A percentile compares a stretch with the other conserved stretches of the same genome.
Evolutionary conservation across 2,113 vertebrate species (phyloP).

Genomic region (Macquaria australasica): DNA sequence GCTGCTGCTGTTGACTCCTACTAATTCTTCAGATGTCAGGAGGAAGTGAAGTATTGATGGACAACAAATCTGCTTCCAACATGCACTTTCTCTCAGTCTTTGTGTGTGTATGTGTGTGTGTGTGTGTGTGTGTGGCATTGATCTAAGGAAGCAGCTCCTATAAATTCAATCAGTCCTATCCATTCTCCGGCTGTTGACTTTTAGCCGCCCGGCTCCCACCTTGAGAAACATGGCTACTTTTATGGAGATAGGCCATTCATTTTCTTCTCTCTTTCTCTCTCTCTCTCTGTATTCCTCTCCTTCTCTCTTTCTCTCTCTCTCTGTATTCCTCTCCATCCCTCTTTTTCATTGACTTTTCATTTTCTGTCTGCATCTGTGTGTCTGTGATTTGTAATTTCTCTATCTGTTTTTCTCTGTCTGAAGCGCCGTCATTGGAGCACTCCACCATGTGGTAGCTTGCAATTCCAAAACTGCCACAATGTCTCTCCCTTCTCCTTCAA

Average conservation of each 20-base stretch:
- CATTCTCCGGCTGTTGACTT: slow-evolving; percentile 72
- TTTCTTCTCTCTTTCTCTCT: slow-evolving; percentile 31
- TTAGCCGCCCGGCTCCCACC: slow-evolving; percentile 67
- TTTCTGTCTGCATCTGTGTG: slow-evolving; percentile 50
- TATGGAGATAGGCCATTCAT: slow-evolving; percentile 68
- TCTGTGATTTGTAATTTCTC: slow-evolving; percentile 57
- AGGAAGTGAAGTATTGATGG: slow-evolving; percentile 58
- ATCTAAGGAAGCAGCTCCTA: slow-evolving; percentile 64
- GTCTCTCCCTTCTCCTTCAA: background rate
- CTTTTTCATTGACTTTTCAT: slow-evolving; percentile 60
- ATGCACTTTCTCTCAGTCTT: slow-evolving; percentile 19
- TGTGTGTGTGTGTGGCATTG: slow-evolving; percentile 51
- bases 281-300: slow-evolving; percentile 36
- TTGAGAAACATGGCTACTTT: slow-evolving; percentile 65
- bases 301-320: slow-evolving; percentile 34
- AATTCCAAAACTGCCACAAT: slow-evolving; percentile 1
- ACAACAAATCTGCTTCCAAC: slow-evolving; percentile 56
- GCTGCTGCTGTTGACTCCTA: slow-evolving; percentile 40
- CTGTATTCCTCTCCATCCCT: slow-evolving; percentile 27
- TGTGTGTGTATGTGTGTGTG: slow-evolving; percentile 26
- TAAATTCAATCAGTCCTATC: slow-evolving; percentile 75
- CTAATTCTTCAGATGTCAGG: slow-evolving; percentile 50
- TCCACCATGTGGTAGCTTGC: background rate
- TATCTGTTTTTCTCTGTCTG: slow-evolving; percentile 28
- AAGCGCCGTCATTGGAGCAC: slow-evolving; percentile 8